Conservation (phyloP, 2,888 invertebrate genomes). For the Brachycybe producta region DNA sequence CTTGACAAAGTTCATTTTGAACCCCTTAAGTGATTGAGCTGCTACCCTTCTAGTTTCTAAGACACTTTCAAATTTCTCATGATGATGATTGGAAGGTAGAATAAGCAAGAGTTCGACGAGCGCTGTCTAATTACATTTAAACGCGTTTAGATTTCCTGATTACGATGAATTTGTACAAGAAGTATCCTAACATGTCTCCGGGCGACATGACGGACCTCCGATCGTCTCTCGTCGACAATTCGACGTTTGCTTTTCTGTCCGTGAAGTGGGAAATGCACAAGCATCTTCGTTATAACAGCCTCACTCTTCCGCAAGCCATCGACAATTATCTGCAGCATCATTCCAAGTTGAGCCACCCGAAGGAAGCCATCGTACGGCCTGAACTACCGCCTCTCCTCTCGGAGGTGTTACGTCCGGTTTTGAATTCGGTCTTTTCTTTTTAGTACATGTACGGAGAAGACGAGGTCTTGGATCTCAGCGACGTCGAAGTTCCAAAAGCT, state of each 20-base stretch:
- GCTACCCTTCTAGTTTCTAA: too few species aligned
- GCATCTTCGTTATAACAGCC: conserved; percentile 45
- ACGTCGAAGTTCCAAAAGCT: conserved; percentile 79
- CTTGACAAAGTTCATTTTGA: conserved; percentile 3
- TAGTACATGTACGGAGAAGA: conserved; percentile 26
- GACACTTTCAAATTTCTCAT: too few species aligned
- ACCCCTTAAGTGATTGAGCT: too few species aligned
- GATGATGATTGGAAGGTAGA: too few species aligned
- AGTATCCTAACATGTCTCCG: conserved; percentile 51
- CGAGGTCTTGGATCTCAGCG: conserved; percentile 41
- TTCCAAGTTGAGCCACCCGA: conserved; percentile 4
- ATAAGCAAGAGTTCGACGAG: too few species aligned
- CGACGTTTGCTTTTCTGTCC: conserved; percentile 79
- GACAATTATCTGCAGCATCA: conserved; percentile 43
- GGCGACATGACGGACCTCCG: conserved; percentile 85
- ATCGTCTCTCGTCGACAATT: conserved; percentile 91
- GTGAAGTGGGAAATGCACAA: conserved; percentile 76
- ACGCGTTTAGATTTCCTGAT: conserved; percentile 64
- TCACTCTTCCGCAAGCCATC: conserved; percentile 41
- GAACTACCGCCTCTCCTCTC: too few species aligned
- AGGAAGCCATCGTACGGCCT: conserved; percentile 8
- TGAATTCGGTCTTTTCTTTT: neutral
- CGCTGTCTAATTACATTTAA: too few species aligned
- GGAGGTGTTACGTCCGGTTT: too few species aligned
- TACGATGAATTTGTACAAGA: conserved; percentile 74